Evolutionary conservation across 2,888 invertebrate species (phyloP).

Genomic region (Leucozona laternaria): DNA sequence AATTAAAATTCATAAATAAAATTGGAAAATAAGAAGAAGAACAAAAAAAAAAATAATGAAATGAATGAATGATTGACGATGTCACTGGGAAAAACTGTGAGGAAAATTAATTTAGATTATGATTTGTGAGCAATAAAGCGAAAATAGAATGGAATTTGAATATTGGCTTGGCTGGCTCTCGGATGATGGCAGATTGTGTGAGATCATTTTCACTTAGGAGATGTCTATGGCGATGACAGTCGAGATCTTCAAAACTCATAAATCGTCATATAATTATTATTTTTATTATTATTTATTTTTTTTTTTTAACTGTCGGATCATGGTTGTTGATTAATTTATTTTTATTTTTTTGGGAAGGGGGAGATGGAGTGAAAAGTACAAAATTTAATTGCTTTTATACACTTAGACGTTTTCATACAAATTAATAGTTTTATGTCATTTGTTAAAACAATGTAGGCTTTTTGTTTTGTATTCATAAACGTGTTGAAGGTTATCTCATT

Average conservation of each 20-base stretch:
- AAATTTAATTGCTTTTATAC: constrained; percentile 7
- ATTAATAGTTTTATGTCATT: neutral
- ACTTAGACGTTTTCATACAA: constrained; percentile 6
- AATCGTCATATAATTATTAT: constrained; percentile 55
- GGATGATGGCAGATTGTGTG: constrained; percentile 35
- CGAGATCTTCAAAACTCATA: constrained; percentile 52
- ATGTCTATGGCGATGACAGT: constrained; percentile 58
- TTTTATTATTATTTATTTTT: too few relatives aligned
- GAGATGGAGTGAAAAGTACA: neutral
- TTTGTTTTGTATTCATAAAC: neutral
- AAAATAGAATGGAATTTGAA: constrained; percentile 73
- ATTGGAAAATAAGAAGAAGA: constrained; percentile 17
- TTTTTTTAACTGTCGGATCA: constrained; percentile 34
- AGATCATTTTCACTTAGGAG: constrained; percentile 54
- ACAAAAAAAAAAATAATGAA: constrained; percentile 16
- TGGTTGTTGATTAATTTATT: constrained; percentile 35
- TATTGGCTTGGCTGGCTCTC: constrained; percentile 17
- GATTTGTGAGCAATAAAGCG: constrained; percentile 70
- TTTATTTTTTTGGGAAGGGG: neutral
- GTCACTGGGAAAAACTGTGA: constrained; percentile 62
- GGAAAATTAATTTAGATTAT: constrained; percentile 72
- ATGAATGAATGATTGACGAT: constrained; percentile 69
- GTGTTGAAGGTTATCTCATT: neutral
- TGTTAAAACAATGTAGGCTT: neutral
- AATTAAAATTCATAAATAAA: constrained; percentile 58